Evolutionary conservation across 2,888 invertebrate species (phyloP).

Genomic region (Thecophora atra): DNA sequence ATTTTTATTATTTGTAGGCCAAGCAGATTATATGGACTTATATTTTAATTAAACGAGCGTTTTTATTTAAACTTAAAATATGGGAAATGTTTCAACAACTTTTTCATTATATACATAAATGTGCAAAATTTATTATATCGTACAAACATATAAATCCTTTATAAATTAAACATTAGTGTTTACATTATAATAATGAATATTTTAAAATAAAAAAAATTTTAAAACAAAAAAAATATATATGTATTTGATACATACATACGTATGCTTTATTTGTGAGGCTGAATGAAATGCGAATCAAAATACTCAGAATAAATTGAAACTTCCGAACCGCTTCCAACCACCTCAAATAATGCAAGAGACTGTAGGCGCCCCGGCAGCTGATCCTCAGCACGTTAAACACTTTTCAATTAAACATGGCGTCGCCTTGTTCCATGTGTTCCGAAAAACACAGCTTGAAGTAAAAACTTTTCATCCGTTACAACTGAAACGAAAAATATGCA

Average conservation of each 20-base stretch:
- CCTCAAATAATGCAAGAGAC: too few relatives aligned
- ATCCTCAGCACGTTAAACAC: too few relatives aligned
- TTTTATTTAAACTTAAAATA: not conserved
- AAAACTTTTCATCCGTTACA: too few relatives aligned
- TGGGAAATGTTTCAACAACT: not conserved
- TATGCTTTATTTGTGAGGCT: not conserved
- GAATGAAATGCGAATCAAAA: not conserved
- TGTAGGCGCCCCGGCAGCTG: too few relatives aligned
- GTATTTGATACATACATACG: not conserved
- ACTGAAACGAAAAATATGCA: too few relatives aligned
- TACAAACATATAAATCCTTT: conserved; percentile 12
- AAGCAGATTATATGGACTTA: conserved; percentile 16
- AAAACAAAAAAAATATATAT: not conserved
- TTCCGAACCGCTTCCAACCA: too few relatives aligned
- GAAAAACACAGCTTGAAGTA: too few relatives aligned
- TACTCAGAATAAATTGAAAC: too few relatives aligned
- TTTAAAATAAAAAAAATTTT: conserved; percentile 25
- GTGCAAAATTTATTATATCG: conserved; percentile 16
- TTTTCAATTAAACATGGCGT: too few relatives aligned
- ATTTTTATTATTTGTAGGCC: conserved; percentile 28
- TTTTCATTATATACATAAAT: conserved; percentile 27
- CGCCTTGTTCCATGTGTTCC: too few relatives aligned
- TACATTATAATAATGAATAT: conserved; percentile 25
- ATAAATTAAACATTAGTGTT: conserved; percentile 27
- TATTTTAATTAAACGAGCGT: conserved; percentile 27